phyloP scores from a whole-genome alignment of 2,888 invertebrate genomes.

The Tinea pellionella region DNA sequence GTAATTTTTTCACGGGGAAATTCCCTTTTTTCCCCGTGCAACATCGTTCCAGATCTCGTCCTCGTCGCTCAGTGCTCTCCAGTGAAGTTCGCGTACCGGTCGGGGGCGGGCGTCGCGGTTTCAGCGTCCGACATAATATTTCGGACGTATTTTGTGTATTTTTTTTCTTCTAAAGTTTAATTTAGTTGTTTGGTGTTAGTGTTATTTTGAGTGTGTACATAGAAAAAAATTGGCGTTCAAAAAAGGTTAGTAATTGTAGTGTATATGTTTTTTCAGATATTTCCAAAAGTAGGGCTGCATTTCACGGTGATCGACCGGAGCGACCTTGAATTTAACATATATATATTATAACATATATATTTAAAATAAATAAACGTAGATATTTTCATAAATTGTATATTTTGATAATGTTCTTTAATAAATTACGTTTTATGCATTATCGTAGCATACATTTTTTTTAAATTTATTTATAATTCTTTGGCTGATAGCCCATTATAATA shows the following conservation, averaged over 20 bases:
- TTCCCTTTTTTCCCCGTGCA: background rate
- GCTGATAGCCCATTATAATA: too few relatives aligned
- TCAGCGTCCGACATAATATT: background rate
- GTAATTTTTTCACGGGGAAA: background rate
- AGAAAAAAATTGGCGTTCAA: too few relatives aligned
- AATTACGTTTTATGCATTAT: too few relatives aligned
- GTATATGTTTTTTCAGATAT: background rate
- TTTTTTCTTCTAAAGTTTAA: background rate
- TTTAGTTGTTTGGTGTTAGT: background rate
- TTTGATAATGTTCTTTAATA: too few relatives aligned
- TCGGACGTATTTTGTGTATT: background rate
- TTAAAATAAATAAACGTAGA: too few relatives aligned
- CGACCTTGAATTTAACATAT: background rate
- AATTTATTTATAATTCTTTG: too few relatives aligned
- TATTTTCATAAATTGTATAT: too few relatives aligned
- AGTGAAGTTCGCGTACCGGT: background rate
- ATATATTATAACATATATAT: too few relatives aligned
- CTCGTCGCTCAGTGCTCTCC: background rate
- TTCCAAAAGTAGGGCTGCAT: background rate
- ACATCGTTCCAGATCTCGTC: background rate
- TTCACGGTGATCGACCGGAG: slow-evolving; percentile 3
- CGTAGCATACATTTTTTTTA: too few relatives aligned
- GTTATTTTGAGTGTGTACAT: background rate
- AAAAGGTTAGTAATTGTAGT: background rate
- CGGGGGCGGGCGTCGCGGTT: background rate